These are phyloP conservation scores for Sipunculus nudus DNA, from an alignment of 2,888 invertebrate genomes.

Conservation along the genomic window DNA sequence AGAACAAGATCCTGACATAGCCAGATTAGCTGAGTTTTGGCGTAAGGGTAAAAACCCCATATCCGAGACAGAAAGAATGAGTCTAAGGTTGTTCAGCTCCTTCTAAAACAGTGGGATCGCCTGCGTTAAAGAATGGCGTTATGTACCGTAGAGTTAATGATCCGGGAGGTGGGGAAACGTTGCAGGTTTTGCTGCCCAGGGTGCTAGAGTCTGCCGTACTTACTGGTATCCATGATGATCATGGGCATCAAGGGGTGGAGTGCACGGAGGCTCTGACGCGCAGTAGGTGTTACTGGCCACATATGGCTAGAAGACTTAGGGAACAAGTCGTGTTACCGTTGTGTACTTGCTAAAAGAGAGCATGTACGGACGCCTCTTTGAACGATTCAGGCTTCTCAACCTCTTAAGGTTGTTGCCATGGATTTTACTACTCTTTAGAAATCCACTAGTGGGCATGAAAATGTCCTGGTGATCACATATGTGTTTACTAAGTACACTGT, in stretches of 20 bases:
- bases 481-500: constrained; percentile 30
- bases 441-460: constrained; percentile 18
- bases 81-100: no score
- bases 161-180: no score
- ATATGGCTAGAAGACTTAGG: neutral
- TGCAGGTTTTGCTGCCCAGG: no score
- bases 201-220: no score
- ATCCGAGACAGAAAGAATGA: no score
- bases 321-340: neutral
- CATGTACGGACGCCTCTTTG: constrained; percentile 7
- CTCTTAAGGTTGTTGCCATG: constrained; percentile 30
- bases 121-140: no score
- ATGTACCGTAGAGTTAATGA: no score
- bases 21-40: no score
- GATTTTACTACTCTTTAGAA: constrained; percentile 26
- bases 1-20: no score
- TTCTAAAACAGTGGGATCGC: no score
- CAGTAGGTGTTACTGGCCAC: neutral
- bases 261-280: neutral
- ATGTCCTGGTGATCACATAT: constrained; percentile 35
- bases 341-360: neutral
- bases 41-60: no score
- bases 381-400: constrained; percentile 9
- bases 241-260: neutral
- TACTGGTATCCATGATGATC: neutral